phyloP scores from a whole-genome alignment of 2,113 vertebrate genomes.

The Nymphicus hollandicus region DNA sequence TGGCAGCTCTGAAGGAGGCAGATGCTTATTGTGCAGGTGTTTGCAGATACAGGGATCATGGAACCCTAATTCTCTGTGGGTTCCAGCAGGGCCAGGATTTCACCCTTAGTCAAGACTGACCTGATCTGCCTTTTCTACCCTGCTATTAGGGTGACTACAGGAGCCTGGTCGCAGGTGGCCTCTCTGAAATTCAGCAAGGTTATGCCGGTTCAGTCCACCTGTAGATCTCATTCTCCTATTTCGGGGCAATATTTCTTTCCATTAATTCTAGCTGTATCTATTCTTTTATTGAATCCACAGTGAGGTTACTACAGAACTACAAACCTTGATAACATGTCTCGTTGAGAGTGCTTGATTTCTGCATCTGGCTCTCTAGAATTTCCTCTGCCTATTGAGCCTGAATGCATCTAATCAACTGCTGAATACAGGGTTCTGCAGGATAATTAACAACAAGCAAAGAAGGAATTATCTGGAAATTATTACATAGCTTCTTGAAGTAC shows the following conservation, averaged over 20 bases:
- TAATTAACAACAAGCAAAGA: background rate
- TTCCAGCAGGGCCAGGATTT: background rate
- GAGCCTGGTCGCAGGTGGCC: background rate
- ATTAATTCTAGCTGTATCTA: background rate
- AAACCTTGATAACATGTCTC: background rate
- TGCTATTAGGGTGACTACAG: background rate
- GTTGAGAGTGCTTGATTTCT: background rate
- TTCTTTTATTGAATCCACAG: background rate
- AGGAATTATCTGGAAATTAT: background rate
- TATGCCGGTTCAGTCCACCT: background rate
- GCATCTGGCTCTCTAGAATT: background rate
- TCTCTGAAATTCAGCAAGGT: background rate
- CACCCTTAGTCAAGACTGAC: too few relatives aligned
- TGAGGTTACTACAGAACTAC: background rate
- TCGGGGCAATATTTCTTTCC: background rate
- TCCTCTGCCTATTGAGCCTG: background rate
- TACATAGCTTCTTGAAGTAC: background rate
- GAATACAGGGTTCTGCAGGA: background rate
- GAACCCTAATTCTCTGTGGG: background rate
- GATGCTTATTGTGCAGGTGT: background rate
- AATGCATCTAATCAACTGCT: background rate
- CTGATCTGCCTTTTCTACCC: background rate
- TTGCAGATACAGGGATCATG: background rate
- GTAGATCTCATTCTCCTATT: background rate
- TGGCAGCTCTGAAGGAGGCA: background rate